phyloP scores from a whole-genome alignment of 1,140 invertebrate genomes.

The Psilanteris sp. region DNA sequence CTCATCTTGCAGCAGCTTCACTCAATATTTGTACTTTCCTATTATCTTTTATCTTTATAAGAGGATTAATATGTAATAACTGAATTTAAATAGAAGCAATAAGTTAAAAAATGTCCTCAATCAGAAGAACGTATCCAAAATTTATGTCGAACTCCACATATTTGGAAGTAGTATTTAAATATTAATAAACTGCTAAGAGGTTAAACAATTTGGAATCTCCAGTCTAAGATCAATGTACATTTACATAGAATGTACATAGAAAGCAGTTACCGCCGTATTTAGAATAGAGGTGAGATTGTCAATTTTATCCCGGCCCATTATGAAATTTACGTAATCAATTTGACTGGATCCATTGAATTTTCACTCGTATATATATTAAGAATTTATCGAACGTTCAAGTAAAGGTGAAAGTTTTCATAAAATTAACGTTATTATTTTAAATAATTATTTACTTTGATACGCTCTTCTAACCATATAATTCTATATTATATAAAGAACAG shows the following conservation, averaged over 20 bases:
- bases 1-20: conserved; percentile 62
- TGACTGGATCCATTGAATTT: not conserved
- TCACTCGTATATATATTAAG: too few species aligned
- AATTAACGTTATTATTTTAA: too few species aligned
- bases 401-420: too few species aligned
- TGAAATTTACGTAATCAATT: conserved; percentile 23
- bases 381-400: too few species aligned
- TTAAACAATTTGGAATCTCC: not conserved
- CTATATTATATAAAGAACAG: too few species aligned
- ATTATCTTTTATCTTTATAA: too few species aligned
- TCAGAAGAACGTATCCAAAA: conserved; percentile 16
- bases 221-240: conserved; percentile 16
- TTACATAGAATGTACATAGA: conserved; percentile 10
- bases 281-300: conserved; percentile 15
- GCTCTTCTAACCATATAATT: too few species aligned
- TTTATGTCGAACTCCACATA: not conserved
- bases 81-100: too few species aligned
- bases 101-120: too few species aligned
- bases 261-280: conserved; percentile 1
- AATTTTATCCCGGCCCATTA: conserved; percentile 10
- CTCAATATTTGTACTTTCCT: conserved; percentile 12
- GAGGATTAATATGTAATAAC: too few species aligned
- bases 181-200: not conserved
- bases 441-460: too few species aligned
- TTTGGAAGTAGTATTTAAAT: too few species aligned